Conservation (phyloP, 2,113 vertebrate species). For the Monopterus albus region DNA sequence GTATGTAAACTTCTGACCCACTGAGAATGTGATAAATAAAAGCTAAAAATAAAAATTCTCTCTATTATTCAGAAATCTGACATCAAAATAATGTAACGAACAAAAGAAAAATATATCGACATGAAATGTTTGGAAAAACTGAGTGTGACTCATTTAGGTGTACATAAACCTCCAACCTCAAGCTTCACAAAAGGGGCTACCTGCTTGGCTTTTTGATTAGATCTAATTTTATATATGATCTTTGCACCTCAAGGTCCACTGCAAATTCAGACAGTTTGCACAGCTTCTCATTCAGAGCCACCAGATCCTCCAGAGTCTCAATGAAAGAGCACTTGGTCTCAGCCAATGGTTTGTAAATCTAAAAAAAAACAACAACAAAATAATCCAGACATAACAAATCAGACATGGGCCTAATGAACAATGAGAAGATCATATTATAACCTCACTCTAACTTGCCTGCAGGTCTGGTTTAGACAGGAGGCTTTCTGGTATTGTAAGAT, state of each 20-base stretch:
- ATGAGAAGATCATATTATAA: neutral
- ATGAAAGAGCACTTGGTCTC: slow-evolving; percentile 88
- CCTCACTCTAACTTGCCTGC: slow-evolving; percentile 80
- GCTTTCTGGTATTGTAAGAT: slow-evolving; percentile 83
- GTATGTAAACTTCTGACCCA: too few relatives aligned
- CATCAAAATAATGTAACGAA: too few relatives aligned
- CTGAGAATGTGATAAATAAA: too few relatives aligned
- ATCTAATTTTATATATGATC: neutral
- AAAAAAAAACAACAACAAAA: too few relatives aligned
- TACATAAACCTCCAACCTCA: too few relatives aligned
- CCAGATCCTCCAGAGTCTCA: slow-evolving; percentile 87
- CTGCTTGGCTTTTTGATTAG: neutral
- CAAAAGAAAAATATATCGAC: too few relatives aligned
- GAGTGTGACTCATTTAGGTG: too few relatives aligned
- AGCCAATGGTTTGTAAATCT: slow-evolving; percentile 86
- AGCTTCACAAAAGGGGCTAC: neutral
- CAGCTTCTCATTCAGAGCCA: slow-evolving; percentile 92
- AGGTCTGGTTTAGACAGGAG: slow-evolving; percentile 86
- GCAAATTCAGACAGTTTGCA: slow-evolving; percentile 89
- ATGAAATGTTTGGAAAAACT: too few relatives aligned
- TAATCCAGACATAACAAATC: neutral
- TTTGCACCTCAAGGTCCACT: slow-evolving; percentile 92
- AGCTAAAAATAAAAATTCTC: too few relatives aligned
- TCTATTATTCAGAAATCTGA: too few relatives aligned
- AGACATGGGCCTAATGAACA: neutral